A percentile compares a stretch with the other conserved stretches of the same genome.
phyloP scores from a whole-genome alignment of 2,888 invertebrate genomes.

The Drosophila paracracens region DNA sequence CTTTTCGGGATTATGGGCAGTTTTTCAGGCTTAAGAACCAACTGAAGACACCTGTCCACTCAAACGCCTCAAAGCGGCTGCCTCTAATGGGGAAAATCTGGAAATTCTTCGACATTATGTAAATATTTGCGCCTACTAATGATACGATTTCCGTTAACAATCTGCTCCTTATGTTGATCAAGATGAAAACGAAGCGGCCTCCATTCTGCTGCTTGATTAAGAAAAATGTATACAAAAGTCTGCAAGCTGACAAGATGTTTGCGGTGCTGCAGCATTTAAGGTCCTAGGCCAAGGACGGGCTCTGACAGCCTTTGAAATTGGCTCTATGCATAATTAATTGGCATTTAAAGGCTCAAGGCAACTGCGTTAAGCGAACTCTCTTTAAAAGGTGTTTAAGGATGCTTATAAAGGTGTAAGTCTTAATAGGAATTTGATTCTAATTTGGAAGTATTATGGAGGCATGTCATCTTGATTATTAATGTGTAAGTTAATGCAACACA shows the following conservation, averaged over 20 bases:
- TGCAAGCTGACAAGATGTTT: conserved; percentile 35
- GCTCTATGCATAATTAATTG: conserved; percentile 47
- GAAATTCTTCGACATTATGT: conserved; percentile 54
- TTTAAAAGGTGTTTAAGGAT: conserved; percentile 6
- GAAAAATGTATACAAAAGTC: conserved; percentile 29
- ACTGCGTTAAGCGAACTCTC: conserved; percentile 13
- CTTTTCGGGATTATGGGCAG: conserved; percentile 47
- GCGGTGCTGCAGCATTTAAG: conserved; percentile 24
- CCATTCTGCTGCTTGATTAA: conserved; percentile 48
- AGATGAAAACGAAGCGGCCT: conserved; percentile 66
- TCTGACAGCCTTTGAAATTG: conserved; percentile 32
- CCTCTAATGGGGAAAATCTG: conserved; percentile 49
- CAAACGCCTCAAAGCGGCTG: conserved; percentile 28
- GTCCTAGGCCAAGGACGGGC: conserved; percentile 56
- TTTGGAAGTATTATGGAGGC: background rate
- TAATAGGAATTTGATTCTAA: background rate
- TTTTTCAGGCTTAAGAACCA: conserved; percentile 53
- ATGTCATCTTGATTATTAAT: background rate
- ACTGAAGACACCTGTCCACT: conserved; percentile 44
- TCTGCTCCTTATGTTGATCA: conserved; percentile 54
- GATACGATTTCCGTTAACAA: conserved; percentile 56
- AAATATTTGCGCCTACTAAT: conserved; percentile 77
- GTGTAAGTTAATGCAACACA: background rate
- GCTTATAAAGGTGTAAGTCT: background rate
- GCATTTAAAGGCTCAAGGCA: conserved; percentile 17